Evolutionary conservation across 2,113 vertebrate species (phyloP).

Genomic region (Scomber scombrus): DNA sequence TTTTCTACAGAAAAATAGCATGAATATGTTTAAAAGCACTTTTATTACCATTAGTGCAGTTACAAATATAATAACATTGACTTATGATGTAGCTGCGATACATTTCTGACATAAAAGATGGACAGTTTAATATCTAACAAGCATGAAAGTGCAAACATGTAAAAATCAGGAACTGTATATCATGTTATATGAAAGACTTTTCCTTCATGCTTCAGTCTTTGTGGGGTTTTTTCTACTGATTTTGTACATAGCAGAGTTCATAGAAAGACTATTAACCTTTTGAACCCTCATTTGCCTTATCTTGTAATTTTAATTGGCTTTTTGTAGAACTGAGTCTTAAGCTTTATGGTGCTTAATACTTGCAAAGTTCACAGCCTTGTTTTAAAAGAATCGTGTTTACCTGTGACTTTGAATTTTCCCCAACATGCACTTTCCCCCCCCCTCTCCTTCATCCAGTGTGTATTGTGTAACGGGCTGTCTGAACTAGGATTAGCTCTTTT

Average conservation of each 20-base stretch:
- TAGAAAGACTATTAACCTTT: slow-evolving; percentile 51
- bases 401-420: slow-evolving; percentile 56
- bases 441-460: slow-evolving; percentile 11
- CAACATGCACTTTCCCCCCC: slow-evolving; percentile 1
- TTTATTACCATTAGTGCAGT: too few relatives aligned
- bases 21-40: too few relatives aligned
- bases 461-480: slow-evolving; percentile 44
- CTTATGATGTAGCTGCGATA: too few relatives aligned
- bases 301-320: slow-evolving; percentile 53
- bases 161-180: not conserved
- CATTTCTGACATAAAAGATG: too few relatives aligned
- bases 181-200: not conserved
- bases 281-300: slow-evolving; percentile 51
- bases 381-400: not conserved
- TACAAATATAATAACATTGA: too few relatives aligned
- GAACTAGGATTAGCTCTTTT: slow-evolving; percentile 50
- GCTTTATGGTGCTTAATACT: slow-evolving; percentile 30
- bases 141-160: too few relatives aligned
- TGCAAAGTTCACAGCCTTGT: slow-evolving; percentile 35
- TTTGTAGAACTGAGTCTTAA: slow-evolving; percentile 3
- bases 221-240: not conserved
- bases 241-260: slow-evolving; percentile 7
- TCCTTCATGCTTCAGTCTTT: not conserved
- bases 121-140: too few relatives aligned
- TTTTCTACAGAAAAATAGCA: too few relatives aligned